Conservation (phyloP, 2,113 vertebrate species). For the Heterotilapia buettikoferi region DNA sequence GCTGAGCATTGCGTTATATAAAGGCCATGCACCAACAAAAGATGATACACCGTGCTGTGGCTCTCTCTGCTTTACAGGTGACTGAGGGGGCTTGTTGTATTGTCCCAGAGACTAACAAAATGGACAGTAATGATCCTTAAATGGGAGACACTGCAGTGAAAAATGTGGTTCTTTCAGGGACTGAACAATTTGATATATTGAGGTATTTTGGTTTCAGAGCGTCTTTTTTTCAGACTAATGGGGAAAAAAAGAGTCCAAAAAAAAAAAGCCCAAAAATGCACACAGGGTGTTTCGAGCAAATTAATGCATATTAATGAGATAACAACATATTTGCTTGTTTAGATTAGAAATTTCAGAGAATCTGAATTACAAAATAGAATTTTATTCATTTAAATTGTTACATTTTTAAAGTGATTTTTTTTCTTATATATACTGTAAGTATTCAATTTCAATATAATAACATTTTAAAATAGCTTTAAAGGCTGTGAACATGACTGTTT, state of each 20-base stretch:
- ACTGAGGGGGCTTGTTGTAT: neutral
- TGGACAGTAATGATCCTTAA: neutral
- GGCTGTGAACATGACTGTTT: neutral
- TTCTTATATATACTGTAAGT: neutral
- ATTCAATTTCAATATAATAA: neutral
- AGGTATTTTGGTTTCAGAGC: neutral
- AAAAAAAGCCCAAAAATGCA: neutral
- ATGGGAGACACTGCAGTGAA: neutral
- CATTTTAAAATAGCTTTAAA: neutral
- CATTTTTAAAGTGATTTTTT: neutral
- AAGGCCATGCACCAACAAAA: constrained; percentile 13
- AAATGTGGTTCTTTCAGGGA: neutral
- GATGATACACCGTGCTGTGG: neutral
- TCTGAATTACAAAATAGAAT: neutral
- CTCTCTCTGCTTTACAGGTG: neutral
- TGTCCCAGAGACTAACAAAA: neutral
- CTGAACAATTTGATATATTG: neutral
- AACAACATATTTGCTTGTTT: neutral
- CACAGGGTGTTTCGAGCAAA: neutral
- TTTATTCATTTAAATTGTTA: neutral
- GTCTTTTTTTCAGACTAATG: neutral
- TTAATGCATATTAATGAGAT: neutral
- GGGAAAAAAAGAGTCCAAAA: neutral
- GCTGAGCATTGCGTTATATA: constrained; percentile 53
- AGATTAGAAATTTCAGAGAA: neutral